A percentile compares a stretch with the other conserved stretches of the same genome.
Evolutionary conservation across 30 jellyfish, hydroid and myxozoan species (phyloP).

Genomic region (Kudoa iwatai): DNA sequence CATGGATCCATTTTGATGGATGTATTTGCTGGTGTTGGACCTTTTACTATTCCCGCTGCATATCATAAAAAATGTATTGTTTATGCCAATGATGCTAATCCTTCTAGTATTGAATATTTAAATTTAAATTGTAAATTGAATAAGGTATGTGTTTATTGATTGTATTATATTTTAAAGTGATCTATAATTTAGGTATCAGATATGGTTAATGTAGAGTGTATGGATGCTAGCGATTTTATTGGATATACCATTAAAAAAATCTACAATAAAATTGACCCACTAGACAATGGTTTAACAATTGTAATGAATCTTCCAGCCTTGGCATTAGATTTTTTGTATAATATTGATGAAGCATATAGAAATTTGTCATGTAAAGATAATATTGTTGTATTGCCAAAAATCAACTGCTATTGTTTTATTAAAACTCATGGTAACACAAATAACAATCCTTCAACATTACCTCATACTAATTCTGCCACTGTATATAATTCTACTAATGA

Average conservation of each 20-base stretch:
- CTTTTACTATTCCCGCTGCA: constrained; percentile 72
- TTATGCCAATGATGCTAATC: constrained; percentile 47
- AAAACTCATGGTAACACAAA: too few species aligned
- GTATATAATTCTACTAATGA: too few species aligned
- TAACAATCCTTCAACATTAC: too few species aligned
- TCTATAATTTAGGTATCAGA: constrained; percentile 1
- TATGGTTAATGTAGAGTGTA: not conserved
- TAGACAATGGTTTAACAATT: too few species aligned
- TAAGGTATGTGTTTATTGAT: constrained; percentile 7
- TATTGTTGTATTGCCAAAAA: too few species aligned
- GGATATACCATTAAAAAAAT: too few species aligned
- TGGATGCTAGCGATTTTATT: not conserved
- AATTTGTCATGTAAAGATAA: not conserved
- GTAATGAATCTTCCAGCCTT: constrained; percentile 67
- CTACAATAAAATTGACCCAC: too few species aligned
- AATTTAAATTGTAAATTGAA: constrained; percentile 9
- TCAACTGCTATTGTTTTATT: too few species aligned
- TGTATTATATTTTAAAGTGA: constrained; percentile 34
- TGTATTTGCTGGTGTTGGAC: constrained; percentile 96
- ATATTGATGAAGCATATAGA: constrained; percentile 1
- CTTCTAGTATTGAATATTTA: constrained; percentile 13
- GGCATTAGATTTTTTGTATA: constrained; percentile 29
- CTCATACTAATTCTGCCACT: too few species aligned
- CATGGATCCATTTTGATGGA: constrained; percentile 27
- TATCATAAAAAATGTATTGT: constrained; percentile 28